Base-by-base conservation (phyloP, 2,888 invertebrate genomes). In the Scelioninae gen. 2 region DNA sequence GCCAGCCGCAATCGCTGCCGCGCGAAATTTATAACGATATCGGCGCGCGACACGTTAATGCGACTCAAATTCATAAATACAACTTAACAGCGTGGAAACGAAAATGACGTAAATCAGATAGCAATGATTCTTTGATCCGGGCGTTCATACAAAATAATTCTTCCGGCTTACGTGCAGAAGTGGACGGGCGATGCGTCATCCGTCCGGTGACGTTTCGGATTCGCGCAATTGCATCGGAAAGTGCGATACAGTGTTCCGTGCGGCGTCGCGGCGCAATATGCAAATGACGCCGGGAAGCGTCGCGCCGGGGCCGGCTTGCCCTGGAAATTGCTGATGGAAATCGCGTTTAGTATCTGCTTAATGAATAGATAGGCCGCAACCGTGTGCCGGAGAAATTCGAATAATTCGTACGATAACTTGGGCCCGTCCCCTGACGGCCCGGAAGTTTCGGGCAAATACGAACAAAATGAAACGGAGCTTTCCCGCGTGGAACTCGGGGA, bases 291-390 rank as follows among this genome's bases (percentile, higher is more conserved):
- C 67, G 74, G 77, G 75, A 65, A 69, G 71, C 76, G 68, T 69
- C 78, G 67, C 72, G 52, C 61, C 61, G 55, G 52, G 61, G 70
- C n/a, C 74, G 74, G 76, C 76, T 73, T 73, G 73, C 73, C 68
- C 78, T 79, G 78, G 81, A 82, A 83, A 83, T 83, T 82, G 81
- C 81, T 82, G 82, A 83, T 83, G 81, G 80, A 83, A 82, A 83
- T 83, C 80, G 79, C 78, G 77, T 82, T 80, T 81, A 77, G 79
- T 79, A 80, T 80, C 80, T 79, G 80, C 81, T 82, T 83, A 83
- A 83, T 82, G 81, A 81, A 80, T 80, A 82, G 81, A 82, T 83
- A 82, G 72, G 77, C 46, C 57, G 72, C 69, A 76, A 78, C 76
- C 75, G 78, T 81, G 79, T 75, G 67, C 75, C 78, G 75, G 70